Percentiles rank a stretch among this genome's conserved stretches.
These are phyloP conservation scores for Electrophaes corylata DNA, from an alignment of 2,888 invertebrate species.

Conservation along the genomic window DNA sequence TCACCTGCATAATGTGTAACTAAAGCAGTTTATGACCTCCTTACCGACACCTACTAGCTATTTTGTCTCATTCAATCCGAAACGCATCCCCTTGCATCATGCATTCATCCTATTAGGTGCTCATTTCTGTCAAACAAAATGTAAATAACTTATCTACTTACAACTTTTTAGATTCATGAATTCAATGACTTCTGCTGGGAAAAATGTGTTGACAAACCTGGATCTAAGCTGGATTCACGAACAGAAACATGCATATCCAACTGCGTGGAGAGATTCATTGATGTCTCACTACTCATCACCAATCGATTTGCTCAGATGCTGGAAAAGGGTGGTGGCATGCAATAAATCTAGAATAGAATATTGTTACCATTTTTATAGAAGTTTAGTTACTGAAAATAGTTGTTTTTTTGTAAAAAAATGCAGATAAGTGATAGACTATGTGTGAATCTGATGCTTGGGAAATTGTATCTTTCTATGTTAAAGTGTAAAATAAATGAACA, in stretches of 20 bases:
- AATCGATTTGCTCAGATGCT: conserved; percentile 94
- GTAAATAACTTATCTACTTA: no score
- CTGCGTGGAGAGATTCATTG: conserved; percentile 97
- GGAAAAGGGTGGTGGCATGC: conserved; percentile 88
- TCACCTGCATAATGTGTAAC: no score
- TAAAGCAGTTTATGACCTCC: no score
- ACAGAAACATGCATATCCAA: conserved; percentile 96
- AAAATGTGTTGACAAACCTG: conserved; percentile 96
- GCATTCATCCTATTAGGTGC: no score
- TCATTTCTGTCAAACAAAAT: no score
- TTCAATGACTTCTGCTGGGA: conserved; percentile 98
- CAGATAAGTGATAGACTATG: background rate
- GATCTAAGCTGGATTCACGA: conserved; percentile 92
- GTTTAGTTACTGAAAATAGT: background rate
- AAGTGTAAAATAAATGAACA: no score
- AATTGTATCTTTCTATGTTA: background rate
- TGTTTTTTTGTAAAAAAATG: background rate
- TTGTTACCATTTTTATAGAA: background rate
- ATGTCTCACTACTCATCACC: conserved; percentile 94
- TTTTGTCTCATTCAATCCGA: no score
- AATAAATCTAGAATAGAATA: conserved; percentile 46
- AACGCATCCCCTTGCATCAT: no score
- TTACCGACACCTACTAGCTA: no score
- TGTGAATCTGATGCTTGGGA: background rate
- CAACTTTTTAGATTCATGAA: conserved; percentile 92